A percentile compares a stretch with the other conserved stretches of the same genome.
Evolutionary conservation across 2,113 vertebrate species (phyloP).

Genomic region (Cyanistes caeruleus): DNA sequence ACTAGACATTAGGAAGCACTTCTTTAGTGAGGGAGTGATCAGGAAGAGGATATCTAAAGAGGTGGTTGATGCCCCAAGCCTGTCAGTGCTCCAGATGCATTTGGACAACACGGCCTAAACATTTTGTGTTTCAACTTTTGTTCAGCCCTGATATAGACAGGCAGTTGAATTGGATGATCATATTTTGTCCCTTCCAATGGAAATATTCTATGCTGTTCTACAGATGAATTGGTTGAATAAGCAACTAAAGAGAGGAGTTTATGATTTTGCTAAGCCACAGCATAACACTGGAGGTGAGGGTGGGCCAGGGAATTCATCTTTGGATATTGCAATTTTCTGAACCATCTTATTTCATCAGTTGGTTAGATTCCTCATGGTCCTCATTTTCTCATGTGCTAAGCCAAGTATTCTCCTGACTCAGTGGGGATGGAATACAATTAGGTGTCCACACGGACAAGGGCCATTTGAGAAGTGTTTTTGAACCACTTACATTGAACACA

Average conservation of each 20-base stretch:
- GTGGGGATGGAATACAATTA: background rate
- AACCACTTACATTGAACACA: rapidly evolving
- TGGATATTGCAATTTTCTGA: background rate
- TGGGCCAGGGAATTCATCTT: background rate
- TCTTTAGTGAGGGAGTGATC: background rate
- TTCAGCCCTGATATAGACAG: background rate
- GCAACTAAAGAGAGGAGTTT: background rate
- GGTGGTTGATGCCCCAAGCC: rapidly evolving
- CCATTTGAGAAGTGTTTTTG: background rate
- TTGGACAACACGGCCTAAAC: background rate
- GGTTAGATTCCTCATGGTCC: background rate
- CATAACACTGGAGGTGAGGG: background rate
- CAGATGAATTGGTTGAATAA: background rate
- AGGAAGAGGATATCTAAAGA: background rate
- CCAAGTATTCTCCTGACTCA: background rate
- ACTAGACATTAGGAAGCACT: background rate
- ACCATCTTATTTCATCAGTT: background rate
- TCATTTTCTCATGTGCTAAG: background rate
- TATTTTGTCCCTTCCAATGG: background rate
- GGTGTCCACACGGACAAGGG: background rate
- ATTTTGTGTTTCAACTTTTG: background rate
- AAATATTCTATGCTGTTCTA: background rate
- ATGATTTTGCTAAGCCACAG: background rate
- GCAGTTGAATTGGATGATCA: background rate
- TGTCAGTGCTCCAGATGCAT: background rate